phyloP scores from a whole-genome alignment of 2,797 vertebrate genomes.

The Sebastes dallii region DNA sequence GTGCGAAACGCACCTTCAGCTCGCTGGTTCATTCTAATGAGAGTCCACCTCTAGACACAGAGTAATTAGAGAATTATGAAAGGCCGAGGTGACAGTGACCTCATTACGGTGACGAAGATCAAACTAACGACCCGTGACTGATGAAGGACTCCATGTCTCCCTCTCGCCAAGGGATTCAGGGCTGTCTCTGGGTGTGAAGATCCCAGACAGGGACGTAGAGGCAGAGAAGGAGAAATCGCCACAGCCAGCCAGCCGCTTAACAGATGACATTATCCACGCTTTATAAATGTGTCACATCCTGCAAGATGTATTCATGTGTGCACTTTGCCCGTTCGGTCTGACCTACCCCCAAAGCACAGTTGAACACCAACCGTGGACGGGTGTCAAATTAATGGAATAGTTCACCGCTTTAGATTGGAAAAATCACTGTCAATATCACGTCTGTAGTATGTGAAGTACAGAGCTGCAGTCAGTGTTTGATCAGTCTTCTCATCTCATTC shows the following conservation, averaged over 20 bases:
- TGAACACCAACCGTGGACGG: neutral
- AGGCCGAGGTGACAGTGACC: constrained; percentile 75
- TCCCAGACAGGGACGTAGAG: neutral
- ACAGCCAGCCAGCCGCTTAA: neutral
- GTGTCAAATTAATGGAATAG: neutral
- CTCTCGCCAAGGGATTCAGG: neutral
- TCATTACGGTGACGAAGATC: constrained; percentile 72
- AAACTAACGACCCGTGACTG: constrained; percentile 77
- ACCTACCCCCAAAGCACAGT: neutral
- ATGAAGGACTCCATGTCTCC: constrained; percentile 60
- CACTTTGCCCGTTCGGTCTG: neutral
- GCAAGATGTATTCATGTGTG: neutral
- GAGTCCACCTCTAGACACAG: constrained; percentile 51
- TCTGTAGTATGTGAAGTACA: neutral
- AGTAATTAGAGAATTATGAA: constrained; percentile 74
- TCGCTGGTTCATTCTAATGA: constrained; percentile 32
- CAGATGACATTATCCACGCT: constrained; percentile 34
- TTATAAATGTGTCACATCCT: constrained; percentile 37
- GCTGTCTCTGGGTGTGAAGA: constrained; percentile 21
- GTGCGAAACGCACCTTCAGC: neutral
- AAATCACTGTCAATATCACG: neutral
- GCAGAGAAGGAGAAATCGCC: neutral
- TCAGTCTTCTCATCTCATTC: neutral
- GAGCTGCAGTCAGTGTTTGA: neutral
- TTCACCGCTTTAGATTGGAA: neutral